Evolutionary conservation across 1,140 invertebrate genomes (phyloP), one percentile per base, ranked within the genome.

Genomic region (Meteorus sp.): DNA sequence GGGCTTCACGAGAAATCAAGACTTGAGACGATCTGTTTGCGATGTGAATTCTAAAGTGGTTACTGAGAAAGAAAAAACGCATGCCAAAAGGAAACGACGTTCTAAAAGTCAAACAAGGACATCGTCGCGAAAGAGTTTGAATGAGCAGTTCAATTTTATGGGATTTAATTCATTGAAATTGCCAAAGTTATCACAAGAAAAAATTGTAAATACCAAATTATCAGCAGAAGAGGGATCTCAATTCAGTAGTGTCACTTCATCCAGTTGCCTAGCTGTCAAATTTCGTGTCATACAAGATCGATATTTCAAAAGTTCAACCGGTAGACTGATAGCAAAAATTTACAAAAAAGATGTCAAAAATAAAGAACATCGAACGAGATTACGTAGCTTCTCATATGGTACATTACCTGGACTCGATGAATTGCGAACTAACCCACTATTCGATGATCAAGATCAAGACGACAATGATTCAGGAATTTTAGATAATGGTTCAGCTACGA

Each of bases 401-500:
- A 85, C 88, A 2, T 67, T 90, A 35, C 88, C 88, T 0, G 87
- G 87, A 1, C 74, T 91, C 47, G 87, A 89, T 55, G 88, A 89
- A 67, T 84, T 90, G 47, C 83, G 86, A 60, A 86, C 84, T 62
- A 83, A 83, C 56, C 85, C 83, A 1, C 78, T 83, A 44, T 85
- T 84, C 64, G 84, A 86, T 61, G 85, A 87, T 70, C 85, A 87
- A 63, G 71, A 77, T 15, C 81, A 79, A 53, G 86, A 89, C 70
- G 88, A 90, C 70, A 85, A 86, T 41, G 89, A 91, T 70, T 89
- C 88, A 20, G 89, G 89, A 7, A 91, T 91, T 60, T 74, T 90
- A 66, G 85, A 89, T 59, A 89, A 88, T 65, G 86, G 87, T 65
- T 88, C 87, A 0, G 85, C 86, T 3, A 86, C 83, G 22, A 86